A percentile compares a stretch with the other conserved stretches of the same genome.
Conservation (phyloP, 2,113 vertebrate genomes). For the Cathartes aura region DNA sequence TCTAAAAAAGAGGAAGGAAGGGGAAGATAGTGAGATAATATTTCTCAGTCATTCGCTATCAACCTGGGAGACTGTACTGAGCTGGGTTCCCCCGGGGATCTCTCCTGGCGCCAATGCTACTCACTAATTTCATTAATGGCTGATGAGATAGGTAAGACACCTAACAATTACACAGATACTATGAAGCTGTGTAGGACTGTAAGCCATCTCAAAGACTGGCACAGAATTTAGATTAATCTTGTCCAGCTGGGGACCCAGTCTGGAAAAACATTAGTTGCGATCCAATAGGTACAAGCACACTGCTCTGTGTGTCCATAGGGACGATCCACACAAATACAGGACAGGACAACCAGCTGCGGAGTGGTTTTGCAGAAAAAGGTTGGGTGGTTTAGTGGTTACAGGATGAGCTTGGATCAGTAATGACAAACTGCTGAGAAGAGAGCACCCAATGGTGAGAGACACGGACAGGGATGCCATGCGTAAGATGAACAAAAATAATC, state of each 20-base stretch:
- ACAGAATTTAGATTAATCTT: not conserved
- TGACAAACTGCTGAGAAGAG: not conserved
- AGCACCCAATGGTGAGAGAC: not conserved
- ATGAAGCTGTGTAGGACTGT: not conserved
- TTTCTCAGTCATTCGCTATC: not conserved
- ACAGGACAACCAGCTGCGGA: not conserved
- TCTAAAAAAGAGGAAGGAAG: not conserved
- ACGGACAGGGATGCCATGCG: fast-evolving
- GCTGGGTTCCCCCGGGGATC: not conserved
- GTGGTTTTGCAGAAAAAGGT: not conserved
- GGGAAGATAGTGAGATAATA: not conserved
- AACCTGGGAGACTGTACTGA: not conserved
- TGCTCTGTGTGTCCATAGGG: not conserved
- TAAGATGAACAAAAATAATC: not conserved
- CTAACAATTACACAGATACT: not conserved
- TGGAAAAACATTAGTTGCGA: not conserved
- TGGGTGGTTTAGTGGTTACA: not conserved
- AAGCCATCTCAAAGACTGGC: not conserved
- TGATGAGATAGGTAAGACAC: not conserved
- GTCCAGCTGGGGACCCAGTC: not conserved
- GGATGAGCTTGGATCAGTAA: not conserved
- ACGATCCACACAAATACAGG: not conserved
- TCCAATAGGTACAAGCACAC: not conserved
- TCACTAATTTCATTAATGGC: not conserved
- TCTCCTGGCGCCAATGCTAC: not conserved